Percentiles rank a stretch among this genome's conserved stretches.
Evolutionary conservation across 2,888 invertebrate species (phyloP).

Genomic region (Stenodera caucasica): DNA sequence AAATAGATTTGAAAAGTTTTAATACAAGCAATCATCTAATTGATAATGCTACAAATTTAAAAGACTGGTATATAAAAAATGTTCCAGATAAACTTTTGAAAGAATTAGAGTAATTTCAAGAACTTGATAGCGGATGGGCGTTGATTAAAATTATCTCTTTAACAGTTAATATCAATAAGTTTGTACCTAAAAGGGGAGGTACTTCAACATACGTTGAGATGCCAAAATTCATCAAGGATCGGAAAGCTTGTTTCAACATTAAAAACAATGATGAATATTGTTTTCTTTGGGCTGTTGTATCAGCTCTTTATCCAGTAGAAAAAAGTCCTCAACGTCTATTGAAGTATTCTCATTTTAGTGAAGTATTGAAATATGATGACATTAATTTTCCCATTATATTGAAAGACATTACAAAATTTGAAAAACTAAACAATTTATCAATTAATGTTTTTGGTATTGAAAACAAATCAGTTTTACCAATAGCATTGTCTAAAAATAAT

Average conservation of each 20-base stretch:
- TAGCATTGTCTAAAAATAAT: conserved; percentile 18
- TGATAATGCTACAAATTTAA: neutral
- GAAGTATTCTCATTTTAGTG: conserved; percentile 33
- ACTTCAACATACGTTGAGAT: conserved; percentile 35
- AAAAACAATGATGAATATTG: too few species aligned
- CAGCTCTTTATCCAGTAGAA: conserved; percentile 31
- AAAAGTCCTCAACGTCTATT: conserved; percentile 21
- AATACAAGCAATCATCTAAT: too few species aligned
- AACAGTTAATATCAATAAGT: conserved; percentile 36
- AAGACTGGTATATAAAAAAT: neutral
- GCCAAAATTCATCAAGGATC: conserved; percentile 29
- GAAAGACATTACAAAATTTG: conserved; percentile 19
- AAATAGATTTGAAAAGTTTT: too few species aligned
- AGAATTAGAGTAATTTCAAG: neutral
- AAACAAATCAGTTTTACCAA: neutral
- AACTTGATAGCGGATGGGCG: neutral
- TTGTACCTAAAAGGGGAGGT: conserved; percentile 28
- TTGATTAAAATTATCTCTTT: neutral
- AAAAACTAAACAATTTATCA: conserved; percentile 15
- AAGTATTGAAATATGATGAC: conserved; percentile 33
- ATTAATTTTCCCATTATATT: conserved; percentile 34
- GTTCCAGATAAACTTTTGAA: neutral
- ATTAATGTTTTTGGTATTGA: conserved; percentile 9
- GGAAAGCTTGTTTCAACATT: conserved; percentile 28
- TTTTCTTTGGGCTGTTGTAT: conserved; percentile 37